Conservation (phyloP, 2,113 vertebrate species). For the Porphyrio hochstetteri region DNA sequence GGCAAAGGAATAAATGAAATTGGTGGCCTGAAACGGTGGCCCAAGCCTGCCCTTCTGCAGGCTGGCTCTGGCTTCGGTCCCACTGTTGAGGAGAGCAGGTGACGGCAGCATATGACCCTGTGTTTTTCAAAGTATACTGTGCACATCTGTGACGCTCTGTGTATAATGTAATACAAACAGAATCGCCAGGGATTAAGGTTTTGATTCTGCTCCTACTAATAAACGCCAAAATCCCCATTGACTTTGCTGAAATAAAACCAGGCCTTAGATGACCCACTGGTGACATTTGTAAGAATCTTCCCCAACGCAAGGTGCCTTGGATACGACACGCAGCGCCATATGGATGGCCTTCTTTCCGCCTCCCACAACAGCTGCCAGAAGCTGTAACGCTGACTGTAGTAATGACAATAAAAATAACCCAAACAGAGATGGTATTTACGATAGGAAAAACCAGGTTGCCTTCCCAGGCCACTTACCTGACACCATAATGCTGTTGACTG, state of each 20-base stretch:
- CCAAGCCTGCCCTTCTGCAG: background rate
- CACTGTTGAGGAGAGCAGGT: background rate
- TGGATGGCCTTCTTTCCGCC: background rate
- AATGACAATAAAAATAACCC: background rate
- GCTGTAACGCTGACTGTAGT: background rate
- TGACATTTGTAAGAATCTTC: background rate
- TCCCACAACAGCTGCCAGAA: slow-evolving; percentile 26
- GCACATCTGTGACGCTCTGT: background rate
- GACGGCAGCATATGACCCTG: background rate
- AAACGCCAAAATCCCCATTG: background rate
- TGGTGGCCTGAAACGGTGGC: background rate
- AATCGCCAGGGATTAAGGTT: slow-evolving; percentile 33
- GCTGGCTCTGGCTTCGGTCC: background rate
- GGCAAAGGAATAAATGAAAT: background rate
- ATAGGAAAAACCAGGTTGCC: background rate
- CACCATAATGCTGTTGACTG: background rate
- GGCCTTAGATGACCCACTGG: slow-evolving; percentile 2
- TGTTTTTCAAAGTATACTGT: background rate
- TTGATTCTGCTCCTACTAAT: slow-evolving; percentile 27
- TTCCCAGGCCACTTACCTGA: background rate
- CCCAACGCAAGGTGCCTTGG: rapidly evolving
- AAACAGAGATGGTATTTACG: background rate
- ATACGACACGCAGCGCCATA: background rate
- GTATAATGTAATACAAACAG: background rate
- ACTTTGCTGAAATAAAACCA: background rate